Conservation (phyloP, 2,113 vertebrate species). For the Ptilorrhoa leucosticta region DNA sequence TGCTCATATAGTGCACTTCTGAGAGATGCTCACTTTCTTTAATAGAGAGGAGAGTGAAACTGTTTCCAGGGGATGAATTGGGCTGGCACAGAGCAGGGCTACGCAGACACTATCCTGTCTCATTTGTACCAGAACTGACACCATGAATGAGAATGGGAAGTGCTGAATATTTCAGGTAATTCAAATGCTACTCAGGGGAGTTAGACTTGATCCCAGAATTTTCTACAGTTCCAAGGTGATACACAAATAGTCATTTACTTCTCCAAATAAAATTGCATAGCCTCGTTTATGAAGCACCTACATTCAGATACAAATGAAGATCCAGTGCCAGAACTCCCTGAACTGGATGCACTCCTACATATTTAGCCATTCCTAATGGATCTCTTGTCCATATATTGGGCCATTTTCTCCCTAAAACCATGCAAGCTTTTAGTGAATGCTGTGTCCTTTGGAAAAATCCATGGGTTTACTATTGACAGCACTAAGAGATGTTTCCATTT, state of each 20-base stretch:
- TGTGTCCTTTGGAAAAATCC: neutral
- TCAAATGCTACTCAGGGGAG: neutral
- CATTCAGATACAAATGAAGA: neutral
- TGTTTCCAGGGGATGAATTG: neutral
- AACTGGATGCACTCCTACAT: rapidly evolving
- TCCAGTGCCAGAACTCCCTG: neutral
- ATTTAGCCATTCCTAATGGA: neutral
- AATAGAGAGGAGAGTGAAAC: neutral
- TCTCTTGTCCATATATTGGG: neutral
- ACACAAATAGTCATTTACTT: neutral
- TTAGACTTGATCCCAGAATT: neutral
- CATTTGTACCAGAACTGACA: neutral
- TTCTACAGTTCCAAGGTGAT: neutral
- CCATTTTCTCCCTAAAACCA: neutral
- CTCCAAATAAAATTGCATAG: neutral
- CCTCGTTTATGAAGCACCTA: neutral
- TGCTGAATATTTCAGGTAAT: neutral
- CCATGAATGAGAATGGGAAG: neutral
- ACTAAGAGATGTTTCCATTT: neutral
- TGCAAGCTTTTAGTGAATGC: neutral
- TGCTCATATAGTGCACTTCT: neutral
- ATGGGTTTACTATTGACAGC: neutral
- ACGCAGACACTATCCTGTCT: neutral
- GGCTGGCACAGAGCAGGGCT: neutral
- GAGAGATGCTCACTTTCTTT: neutral